Percentiles rank a stretch among this genome's conserved stretches.
These are phyloP conservation scores for Bolborhynchus lineola DNA, from an alignment of 2,113 vertebrate genomes.

Conservation along the genomic window DNA sequence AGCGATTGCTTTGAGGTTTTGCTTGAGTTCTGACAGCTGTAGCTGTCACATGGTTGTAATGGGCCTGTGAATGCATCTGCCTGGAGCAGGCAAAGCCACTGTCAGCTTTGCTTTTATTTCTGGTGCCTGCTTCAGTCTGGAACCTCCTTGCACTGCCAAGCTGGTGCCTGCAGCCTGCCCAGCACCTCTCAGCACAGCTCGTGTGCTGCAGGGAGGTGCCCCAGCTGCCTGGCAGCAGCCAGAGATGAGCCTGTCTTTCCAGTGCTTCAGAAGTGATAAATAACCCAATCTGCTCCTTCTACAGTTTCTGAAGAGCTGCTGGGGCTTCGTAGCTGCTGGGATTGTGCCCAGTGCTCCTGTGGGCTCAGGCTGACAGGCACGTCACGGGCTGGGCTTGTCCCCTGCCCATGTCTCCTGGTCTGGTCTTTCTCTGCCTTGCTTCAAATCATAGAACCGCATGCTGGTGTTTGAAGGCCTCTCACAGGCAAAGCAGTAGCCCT, in stretches of 20 bases:
- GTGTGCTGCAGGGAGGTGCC: not conserved
- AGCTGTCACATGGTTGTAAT: not conserved
- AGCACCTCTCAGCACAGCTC: not conserved
- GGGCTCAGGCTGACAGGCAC: not conserved
- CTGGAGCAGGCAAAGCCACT: not conserved
- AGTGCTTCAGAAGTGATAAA: not conserved
- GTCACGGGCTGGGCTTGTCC: not conserved
- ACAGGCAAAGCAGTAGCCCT: not conserved
- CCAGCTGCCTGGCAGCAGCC: not conserved
- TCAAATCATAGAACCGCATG: not conserved
- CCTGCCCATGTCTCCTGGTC: not conserved
- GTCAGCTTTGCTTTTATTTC: not conserved
- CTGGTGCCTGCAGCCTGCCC: not conserved
- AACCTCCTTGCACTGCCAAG: not conserved
- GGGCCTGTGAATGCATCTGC: not conserved
- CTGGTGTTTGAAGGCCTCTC: not conserved
- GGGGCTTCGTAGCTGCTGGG: not conserved
- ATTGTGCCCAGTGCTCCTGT: not conserved
- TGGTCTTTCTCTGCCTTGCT: not conserved
- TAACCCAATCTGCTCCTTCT: not conserved
- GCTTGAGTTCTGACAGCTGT: not conserved
- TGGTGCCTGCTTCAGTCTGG: not conserved
- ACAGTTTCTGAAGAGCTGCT: not conserved
- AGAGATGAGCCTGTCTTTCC: not conserved
- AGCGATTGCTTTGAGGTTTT: not conserved